Percentiles rank a stretch among this genome's conserved stretches.
phyloP scores from a whole-genome alignment of 2,797 vertebrate species.

The Epinephelus malabaricus region DNA sequence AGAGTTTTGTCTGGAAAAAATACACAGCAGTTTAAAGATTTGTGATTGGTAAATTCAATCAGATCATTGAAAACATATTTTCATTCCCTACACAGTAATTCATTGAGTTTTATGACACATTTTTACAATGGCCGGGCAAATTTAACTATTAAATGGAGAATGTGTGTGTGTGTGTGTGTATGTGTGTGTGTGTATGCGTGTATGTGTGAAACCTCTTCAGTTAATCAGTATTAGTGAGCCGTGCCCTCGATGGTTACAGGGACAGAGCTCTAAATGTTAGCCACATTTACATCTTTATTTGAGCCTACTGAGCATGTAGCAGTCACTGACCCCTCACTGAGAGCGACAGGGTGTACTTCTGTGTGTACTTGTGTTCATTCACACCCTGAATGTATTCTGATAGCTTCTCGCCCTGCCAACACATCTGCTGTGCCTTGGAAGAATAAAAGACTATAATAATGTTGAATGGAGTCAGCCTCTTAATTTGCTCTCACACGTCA shows the following conservation, averaged over 20 bases:
- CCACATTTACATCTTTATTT: constrained; percentile 45
- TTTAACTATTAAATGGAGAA: constrained; percentile 55
- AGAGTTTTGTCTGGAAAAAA: constrained; percentile 23
- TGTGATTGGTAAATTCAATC: constrained; percentile 21
- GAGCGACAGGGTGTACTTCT: constrained; percentile 69
- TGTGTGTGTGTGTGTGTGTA: constrained; percentile 16
- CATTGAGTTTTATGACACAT: constrained; percentile 1
- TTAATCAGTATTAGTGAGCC: constrained; percentile 52
- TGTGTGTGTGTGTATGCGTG: background rate
- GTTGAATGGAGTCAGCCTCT: constrained; percentile 35
- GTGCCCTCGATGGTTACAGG: constrained; percentile 19
- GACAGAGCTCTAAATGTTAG: constrained; percentile 49
- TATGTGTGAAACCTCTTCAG: constrained; percentile 51
- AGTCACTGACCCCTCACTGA: constrained; percentile 65
- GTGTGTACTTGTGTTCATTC: constrained; percentile 68
- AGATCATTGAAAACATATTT: constrained; percentile 44
- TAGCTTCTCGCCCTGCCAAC: constrained; percentile 83
- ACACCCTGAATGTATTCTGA: constrained; percentile 84
- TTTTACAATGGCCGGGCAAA: constrained; percentile 39
- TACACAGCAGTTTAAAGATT: constrained; percentile 7
- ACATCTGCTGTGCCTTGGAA: constrained; percentile 88
- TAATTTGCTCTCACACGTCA: constrained; percentile 18
- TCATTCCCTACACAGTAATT: constrained; percentile 37
- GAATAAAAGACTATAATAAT: constrained; percentile 80
- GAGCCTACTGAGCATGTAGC: constrained; percentile 73